Evolutionary conservation across 2,113 vertebrate genomes (phyloP), one percentile per base, ranked within the genome.

Genomic region (Vicugna pacos): DNA sequence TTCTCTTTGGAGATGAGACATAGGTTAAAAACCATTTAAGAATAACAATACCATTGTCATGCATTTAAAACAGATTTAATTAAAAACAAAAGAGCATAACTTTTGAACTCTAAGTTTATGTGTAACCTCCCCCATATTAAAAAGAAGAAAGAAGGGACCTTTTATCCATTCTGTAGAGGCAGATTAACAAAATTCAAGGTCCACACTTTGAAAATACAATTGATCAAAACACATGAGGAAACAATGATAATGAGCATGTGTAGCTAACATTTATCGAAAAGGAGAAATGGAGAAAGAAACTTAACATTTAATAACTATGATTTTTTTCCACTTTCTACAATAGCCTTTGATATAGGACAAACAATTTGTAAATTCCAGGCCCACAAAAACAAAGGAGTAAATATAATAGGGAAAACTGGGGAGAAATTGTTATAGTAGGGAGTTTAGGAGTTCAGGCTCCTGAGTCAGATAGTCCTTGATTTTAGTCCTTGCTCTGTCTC

Each of bases 141-240:
- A 11, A 38, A 88, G 76, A 35, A 7, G 0, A 73, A 52, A 30
- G 26, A 60, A 60, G 3, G n/a, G 12, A 1, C 7, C 15, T 52
- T 86, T 32, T 64, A 86, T 56, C 13, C 26, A 52, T 54, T 64
- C 2, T 11, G 1, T 14, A 38, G 11, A 42, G 8, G 48, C 10
- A 79, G 42, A 93, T 83, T 30, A 83, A 91, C 62, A 48, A 58
- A 89, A 82, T 77, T 82, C 50, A 38, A 97, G 30, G 15, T 67
- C 14, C 10, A 48, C 58, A 50, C 2, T 69, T 79, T 79, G 28
- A 94, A 95, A 77, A 60, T 77, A 77, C 24, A 32, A 77, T 10
- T 69, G 16, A 26, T 67, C 14, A 81, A 91, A 83, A 70, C 13
- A 76, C 19, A 88, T 30, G 48, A 65, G 69, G 56, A 24, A 81